Conservation (phyloP, 2,113 vertebrate genomes). For the Hippoglossus stenolepis region DNA sequence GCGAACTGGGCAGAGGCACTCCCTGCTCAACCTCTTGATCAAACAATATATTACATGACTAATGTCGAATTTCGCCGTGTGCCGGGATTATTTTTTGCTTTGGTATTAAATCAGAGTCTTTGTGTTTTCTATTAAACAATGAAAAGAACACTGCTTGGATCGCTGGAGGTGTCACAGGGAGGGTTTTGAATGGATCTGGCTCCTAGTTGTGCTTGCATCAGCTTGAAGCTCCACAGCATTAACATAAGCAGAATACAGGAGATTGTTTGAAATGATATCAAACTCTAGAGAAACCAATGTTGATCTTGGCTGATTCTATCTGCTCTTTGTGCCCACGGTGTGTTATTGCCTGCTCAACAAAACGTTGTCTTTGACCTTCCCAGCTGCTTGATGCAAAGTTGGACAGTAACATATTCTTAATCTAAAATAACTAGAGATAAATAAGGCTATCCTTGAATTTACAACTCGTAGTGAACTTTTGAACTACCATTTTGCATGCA, state of each 20-base stretch:
- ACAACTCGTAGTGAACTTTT: too few relatives aligned
- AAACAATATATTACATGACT: slow-evolving; percentile 52
- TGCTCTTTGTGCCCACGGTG: not conserved
- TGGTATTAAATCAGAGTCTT: slow-evolving; percentile 50
- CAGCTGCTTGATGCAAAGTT: not conserved
- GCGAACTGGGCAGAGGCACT: slow-evolving; percentile 29
- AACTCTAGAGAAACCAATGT: too few relatives aligned
- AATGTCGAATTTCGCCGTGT: slow-evolving; percentile 32
- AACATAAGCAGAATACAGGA: too few relatives aligned
- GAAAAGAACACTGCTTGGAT: slow-evolving; percentile 38
- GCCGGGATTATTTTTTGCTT: slow-evolving; percentile 42
- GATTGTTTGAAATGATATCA: too few relatives aligned
- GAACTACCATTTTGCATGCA: too few relatives aligned
- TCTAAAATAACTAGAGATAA: too few relatives aligned
- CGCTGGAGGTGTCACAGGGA: slow-evolving; percentile 39
- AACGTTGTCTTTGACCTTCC: slow-evolving; percentile 10
- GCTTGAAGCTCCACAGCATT: slow-evolving; percentile 6
- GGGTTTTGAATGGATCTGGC: slow-evolving; percentile 51
- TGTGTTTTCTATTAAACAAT: slow-evolving; percentile 49
- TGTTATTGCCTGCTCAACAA: slow-evolving; percentile 15
- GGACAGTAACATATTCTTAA: not conserved
- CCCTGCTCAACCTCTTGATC: slow-evolving; percentile 36
- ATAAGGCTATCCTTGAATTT: too few relatives aligned
- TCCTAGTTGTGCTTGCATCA: slow-evolving; percentile 35
- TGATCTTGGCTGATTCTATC: too few relatives aligned